phyloP scores from a whole-genome alignment of 2,888 invertebrate genomes.

The Myopa testacea region DNA sequence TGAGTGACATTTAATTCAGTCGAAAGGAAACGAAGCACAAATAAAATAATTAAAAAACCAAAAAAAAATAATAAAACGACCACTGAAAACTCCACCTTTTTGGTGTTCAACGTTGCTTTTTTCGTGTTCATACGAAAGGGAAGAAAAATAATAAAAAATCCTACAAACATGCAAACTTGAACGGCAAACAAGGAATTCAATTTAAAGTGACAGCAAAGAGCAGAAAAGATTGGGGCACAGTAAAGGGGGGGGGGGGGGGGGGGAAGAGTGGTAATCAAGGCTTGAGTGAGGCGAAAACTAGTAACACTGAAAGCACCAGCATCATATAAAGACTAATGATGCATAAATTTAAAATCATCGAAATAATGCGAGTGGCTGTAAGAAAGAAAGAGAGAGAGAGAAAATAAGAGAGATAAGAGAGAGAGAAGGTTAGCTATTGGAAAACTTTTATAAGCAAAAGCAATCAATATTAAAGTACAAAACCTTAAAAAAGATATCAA shows the following conservation, averaged over 20 bases:
- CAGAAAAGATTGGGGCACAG: neutral
- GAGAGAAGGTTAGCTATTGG: too few species aligned
- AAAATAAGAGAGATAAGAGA: too few species aligned
- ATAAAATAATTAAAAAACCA: neutral
- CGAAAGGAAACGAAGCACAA: neutral
- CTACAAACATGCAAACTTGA: neutral
- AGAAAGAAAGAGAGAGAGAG: neutral
- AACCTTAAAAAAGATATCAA: constrained; percentile 7
- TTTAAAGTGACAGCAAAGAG: constrained; percentile 25
- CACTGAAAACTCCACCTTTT: constrained; percentile 4
- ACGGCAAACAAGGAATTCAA: constrained; percentile 27
- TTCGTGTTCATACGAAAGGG: neutral
- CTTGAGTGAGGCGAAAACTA: neutral
- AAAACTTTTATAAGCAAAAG: neutral
- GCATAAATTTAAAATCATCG: constrained; percentile 26
- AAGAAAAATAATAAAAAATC: neutral
- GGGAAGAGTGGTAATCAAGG: too few species aligned
- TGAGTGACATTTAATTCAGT: neutral
- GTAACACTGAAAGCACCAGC: neutral
- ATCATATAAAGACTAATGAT: constrained; percentile 29
- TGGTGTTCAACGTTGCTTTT: neutral
- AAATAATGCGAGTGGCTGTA: neutral
- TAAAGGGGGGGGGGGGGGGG: too few species aligned
- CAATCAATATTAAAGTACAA: constrained; percentile 13
- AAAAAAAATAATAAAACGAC: neutral